Percentiles rank a stretch among this genome's conserved stretches.
Conservation (phyloP, 1,140 invertebrate species). For the Dinoponera quadriceps region DNA sequence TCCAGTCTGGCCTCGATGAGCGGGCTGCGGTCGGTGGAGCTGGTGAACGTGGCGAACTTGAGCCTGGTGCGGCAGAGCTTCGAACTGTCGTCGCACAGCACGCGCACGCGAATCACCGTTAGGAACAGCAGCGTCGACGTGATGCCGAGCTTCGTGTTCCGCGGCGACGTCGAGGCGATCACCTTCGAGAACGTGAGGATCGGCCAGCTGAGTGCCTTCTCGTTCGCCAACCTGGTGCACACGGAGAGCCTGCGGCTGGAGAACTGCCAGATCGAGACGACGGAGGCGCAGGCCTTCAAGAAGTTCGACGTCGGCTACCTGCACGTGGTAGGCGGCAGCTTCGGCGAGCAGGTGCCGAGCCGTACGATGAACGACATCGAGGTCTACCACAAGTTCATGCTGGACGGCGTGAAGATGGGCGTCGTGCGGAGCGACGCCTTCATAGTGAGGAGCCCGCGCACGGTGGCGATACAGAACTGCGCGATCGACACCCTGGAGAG, state of each 20-base stretch:
- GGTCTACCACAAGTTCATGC: constrained; percentile 87
- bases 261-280: constrained; percentile 86
- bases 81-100: constrained; percentile 76
- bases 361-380: constrained; percentile 91
- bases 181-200: constrained; percentile 88
- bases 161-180: constrained; percentile 90
- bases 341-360: constrained; percentile 87
- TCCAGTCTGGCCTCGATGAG: constrained; percentile 84
- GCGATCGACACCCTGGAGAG: constrained; percentile 87
- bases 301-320: constrained; percentile 90
- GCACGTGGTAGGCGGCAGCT: constrained; percentile 86
- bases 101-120: constrained; percentile 79
- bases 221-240: constrained; percentile 89
- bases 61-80: constrained; percentile 82
- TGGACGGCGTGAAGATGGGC: constrained; percentile 83
- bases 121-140: constrained; percentile 85
- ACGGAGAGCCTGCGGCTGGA: constrained; percentile 82
- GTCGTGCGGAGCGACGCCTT: constrained; percentile 86
- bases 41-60: constrained; percentile 85
- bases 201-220: constrained; percentile 88
- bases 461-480: constrained; percentile 88
- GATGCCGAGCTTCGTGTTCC: constrained; percentile 89
- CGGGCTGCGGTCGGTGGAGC: constrained; percentile 83
- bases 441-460: constrained; percentile 86
- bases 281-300: constrained; percentile 91